Conservation (phyloP, 2,888 invertebrate species). For the Marronus borbonicus region DNA sequence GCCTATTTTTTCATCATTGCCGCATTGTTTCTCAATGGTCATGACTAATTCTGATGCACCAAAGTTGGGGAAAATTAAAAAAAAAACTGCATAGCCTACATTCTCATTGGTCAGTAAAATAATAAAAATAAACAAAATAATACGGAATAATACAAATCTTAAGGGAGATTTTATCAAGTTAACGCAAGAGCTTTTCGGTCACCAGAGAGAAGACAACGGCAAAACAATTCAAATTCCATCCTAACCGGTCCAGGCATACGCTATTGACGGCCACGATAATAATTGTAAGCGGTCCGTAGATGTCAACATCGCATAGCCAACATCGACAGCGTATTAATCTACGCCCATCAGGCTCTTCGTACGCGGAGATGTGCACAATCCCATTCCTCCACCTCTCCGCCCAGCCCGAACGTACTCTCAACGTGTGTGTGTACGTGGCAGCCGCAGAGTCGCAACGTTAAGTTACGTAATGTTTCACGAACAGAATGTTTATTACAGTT, state of each 20-base stretch:
- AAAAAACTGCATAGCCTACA: too few relatives aligned
- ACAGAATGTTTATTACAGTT: slow-evolving; percentile 54
- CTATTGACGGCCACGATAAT: slow-evolving; percentile 23
- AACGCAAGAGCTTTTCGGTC: neutral
- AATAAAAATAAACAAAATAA: too few relatives aligned
- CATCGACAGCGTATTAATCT: slow-evolving; percentile 29
- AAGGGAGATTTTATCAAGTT: too few relatives aligned
- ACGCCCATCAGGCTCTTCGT: neutral
- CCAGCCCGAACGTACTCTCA: too few relatives aligned
- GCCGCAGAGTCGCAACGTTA: slow-evolving; percentile 26
- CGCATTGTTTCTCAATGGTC: too few relatives aligned
- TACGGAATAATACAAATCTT: too few relatives aligned
- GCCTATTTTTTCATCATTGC: too few relatives aligned
- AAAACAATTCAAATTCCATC: too few relatives aligned
- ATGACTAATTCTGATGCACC: too few relatives aligned
- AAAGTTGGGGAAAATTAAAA: too few relatives aligned
- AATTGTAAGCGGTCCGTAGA: slow-evolving; percentile 12
- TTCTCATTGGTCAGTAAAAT: too few relatives aligned
- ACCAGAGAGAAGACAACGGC: slow-evolving; percentile 6
- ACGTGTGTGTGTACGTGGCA: slow-evolving; percentile 47
- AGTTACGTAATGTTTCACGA: slow-evolving; percentile 52
- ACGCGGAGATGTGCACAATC: neutral
- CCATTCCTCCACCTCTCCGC: too few relatives aligned
- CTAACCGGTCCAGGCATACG: slow-evolving; percentile 2
- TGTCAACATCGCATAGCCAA: slow-evolving; percentile 4